phyloP scores from a whole-genome alignment of 2,888 invertebrate genomes.

The Himalopsyche tibetana region DNA sequence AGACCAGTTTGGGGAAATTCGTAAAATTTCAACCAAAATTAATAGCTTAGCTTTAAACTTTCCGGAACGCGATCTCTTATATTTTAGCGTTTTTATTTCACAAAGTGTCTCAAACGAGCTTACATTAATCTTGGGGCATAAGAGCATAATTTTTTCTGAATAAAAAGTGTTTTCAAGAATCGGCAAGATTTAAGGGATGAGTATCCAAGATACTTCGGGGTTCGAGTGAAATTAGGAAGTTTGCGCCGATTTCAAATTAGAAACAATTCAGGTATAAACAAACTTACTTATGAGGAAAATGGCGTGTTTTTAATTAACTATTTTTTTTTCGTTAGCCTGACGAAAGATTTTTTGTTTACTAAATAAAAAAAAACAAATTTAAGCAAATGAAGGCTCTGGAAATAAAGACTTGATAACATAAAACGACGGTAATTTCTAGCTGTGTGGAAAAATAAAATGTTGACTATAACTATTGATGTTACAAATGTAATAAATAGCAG shows the following conservation, averaged over 20 bases:
- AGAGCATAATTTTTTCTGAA: constrained; percentile 3
- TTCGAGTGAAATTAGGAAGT: not conserved
- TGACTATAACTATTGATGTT: too few species aligned
- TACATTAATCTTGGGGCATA: constrained; percentile 36
- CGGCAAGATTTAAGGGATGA: not conserved
- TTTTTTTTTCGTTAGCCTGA: too few species aligned
- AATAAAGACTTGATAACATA: too few species aligned
- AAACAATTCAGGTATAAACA: not conserved
- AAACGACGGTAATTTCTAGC: too few species aligned
- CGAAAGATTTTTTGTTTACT: too few species aligned
- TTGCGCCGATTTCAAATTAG: not conserved
- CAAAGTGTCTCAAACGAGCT: constrained; percentile 16
- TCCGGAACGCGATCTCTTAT: not conserved
- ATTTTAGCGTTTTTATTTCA: constrained; percentile 23
- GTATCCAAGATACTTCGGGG: not conserved
- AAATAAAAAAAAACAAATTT: too few species aligned
- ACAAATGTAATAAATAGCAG: too few species aligned
- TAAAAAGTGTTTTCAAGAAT: not conserved
- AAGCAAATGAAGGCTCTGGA: too few species aligned
- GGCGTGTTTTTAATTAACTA: too few species aligned
- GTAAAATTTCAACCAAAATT: constrained; percentile 32
- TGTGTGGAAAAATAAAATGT: too few species aligned
- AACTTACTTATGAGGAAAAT: too few species aligned
- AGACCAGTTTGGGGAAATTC: constrained; percentile 4
- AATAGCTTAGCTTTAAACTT: constrained; percentile 24